A percentile compares a stretch with the other conserved stretches of the same genome.
These are phyloP conservation scores for Leuciscus waleckii DNA, from an alignment of 2,797 vertebrate species.

Conservation along the genomic window DNA sequence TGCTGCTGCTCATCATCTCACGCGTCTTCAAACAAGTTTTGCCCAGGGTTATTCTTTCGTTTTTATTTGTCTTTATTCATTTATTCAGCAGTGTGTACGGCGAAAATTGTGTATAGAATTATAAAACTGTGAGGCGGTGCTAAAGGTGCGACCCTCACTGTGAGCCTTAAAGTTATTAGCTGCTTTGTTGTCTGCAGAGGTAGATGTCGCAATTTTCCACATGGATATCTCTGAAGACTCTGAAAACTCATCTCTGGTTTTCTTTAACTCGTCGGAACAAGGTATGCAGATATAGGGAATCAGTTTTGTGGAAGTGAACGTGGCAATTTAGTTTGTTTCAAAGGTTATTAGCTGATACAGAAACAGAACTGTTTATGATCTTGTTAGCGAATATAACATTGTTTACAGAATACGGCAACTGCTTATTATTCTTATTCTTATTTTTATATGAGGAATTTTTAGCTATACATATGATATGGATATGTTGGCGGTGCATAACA, in stretches of 20 bases:
- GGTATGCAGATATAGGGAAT: constrained; percentile 55
- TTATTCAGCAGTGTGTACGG: neutral
- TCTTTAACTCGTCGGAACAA: constrained; percentile 61
- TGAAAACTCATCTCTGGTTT: constrained; percentile 55
- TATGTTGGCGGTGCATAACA: neutral
- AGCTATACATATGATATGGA: neutral
- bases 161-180: neutral
- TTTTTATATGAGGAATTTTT: neutral
- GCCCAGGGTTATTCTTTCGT: neutral
- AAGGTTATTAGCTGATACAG: neutral
- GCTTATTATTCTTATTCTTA: neutral
- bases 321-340: neutral
- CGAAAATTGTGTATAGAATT: neutral
- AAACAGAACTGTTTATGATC: neutral
- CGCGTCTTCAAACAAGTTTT: constrained; percentile 9
- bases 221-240: constrained; percentile 73
- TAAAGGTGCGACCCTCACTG: neutral
- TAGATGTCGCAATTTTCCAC: neutral
- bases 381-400: neutral
- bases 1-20: neutral
- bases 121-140: neutral
- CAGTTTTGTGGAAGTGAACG: neutral
- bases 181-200: constrained; percentile 11
- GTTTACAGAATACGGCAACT: neutral
- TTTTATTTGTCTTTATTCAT: neutral